Percentiles rank a stretch among this genome's conserved stretches.
These are phyloP conservation scores for Remorina albescens DNA, from an alignment of 2,797 vertebrate species.

Conservation along the genomic window DNA sequence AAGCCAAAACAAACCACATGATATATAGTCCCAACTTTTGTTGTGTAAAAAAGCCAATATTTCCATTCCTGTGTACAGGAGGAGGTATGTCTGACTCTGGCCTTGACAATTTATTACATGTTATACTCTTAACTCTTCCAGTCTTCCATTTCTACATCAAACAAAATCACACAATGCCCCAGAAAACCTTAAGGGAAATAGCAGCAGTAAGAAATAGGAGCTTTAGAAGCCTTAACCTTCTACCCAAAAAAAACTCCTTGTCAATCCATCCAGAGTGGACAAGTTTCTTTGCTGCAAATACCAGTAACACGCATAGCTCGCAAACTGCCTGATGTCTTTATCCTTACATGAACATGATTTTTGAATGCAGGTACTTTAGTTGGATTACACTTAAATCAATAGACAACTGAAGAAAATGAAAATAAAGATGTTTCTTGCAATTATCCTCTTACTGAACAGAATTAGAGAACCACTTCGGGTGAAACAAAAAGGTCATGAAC, in stretches of 20 bases:
- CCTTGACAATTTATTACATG: conserved; percentile 54
- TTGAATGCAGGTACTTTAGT: neutral
- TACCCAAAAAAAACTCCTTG: conserved; percentile 33
- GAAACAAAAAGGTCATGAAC: neutral
- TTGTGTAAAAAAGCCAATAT: no score
- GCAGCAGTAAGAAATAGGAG: conserved; percentile 37
- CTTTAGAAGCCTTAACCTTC: conserved; percentile 48
- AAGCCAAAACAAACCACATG: no score
- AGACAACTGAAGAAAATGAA: neutral
- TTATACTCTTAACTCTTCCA: conserved; percentile 18
- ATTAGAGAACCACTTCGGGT: neutral
- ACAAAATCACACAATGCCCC: conserved; percentile 34
- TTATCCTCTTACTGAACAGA: neutral
- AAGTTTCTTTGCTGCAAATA: conserved; percentile 25
- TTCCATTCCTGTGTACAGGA: no score
- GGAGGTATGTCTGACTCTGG: conserved; percentile 7
- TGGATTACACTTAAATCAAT: neutral
- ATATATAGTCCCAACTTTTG: no score
- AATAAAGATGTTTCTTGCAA: neutral
- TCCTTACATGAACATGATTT: neutral
- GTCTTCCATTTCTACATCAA: conserved; percentile 39
- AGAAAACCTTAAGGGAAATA: conserved; percentile 50
- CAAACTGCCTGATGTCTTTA: conserved; percentile 7
- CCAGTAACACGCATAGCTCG: conserved; percentile 10
- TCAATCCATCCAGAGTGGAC: conserved; percentile 49